These are phyloP conservation scores for Siniperca obscura DNA, from an alignment of 2,797 vertebrate genomes.

Conservation along the genomic window DNA sequence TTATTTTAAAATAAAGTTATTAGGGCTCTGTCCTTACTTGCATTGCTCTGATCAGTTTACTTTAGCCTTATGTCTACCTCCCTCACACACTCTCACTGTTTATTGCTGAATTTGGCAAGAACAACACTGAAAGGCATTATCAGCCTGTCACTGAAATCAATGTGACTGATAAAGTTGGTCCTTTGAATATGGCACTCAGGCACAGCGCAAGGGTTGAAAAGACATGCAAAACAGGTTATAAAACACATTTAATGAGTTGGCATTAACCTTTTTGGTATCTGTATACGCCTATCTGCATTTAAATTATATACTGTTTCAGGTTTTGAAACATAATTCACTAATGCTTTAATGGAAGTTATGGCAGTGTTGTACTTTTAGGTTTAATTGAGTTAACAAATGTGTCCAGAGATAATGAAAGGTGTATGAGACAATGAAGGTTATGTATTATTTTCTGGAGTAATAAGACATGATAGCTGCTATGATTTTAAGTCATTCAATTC, in stretches of 20 bases:
- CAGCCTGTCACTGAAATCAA: conserved; percentile 72
- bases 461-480: conserved; percentile 53
- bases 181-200: conserved; percentile 47
- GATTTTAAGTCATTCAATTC: conserved; percentile 47
- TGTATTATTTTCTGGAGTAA: conserved; percentile 64
- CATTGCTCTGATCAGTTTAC: conserved; percentile 49
- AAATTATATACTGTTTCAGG: conserved; percentile 55
- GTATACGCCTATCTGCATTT: conserved; percentile 47
- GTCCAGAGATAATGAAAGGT: conserved; percentile 67
- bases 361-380: conserved; percentile 32
- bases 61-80: conserved; percentile 27
- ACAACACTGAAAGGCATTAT: conserved; percentile 73
- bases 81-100: conserved; percentile 35
- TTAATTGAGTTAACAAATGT: conserved; percentile 69
- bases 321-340: conserved; percentile 55
- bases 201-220: conserved; percentile 21
- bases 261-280: conserved; percentile 58
- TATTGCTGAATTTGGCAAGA: conserved; percentile 72
- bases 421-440: conserved; percentile 58
- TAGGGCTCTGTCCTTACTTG: conserved; percentile 37
- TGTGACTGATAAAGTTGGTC: conserved; percentile 64
- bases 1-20: conserved; percentile 48
- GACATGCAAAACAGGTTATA: conserved; percentile 66
- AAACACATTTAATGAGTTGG: conserved; percentile 70
- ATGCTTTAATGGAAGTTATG: conserved; percentile 45